phyloP scores from a whole-genome alignment of 2,797 vertebrate genomes.

The Sebastes diploproa region DNA sequence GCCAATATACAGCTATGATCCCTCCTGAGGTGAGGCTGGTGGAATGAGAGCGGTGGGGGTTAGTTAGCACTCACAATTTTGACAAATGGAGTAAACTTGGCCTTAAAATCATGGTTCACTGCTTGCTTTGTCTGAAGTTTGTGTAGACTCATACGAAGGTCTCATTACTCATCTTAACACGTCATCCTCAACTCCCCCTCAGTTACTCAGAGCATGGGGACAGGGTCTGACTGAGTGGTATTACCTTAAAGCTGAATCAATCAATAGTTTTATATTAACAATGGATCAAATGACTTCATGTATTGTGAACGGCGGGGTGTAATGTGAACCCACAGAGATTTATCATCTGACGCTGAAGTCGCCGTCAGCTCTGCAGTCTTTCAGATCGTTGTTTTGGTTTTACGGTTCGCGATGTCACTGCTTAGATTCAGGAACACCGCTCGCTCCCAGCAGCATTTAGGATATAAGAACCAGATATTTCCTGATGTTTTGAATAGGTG shows the following conservation, averaged over 20 bases:
- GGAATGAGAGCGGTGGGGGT: conserved; percentile 53
- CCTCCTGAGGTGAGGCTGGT: conserved; percentile 65
- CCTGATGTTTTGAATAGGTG: not conserved
- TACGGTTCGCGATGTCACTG: not conserved
- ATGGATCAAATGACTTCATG: not conserved
- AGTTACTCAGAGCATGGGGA: not conserved
- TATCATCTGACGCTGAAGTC: not conserved
- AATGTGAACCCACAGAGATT: not conserved
- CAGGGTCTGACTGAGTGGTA: not conserved
- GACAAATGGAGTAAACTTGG: conserved; percentile 44
- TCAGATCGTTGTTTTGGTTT: not conserved
- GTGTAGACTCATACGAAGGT: conserved; percentile 1
- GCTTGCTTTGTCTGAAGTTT: conserved; percentile 17
- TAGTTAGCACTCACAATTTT: conserved; percentile 22
- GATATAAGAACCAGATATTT: not conserved
- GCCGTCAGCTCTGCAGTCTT: not conserved
- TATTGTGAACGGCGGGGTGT: not conserved
- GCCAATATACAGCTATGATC: conserved; percentile 68
- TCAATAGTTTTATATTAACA: not conserved
- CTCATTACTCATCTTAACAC: conserved; percentile 32
- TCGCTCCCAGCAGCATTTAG: too few species aligned
- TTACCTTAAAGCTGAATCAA: not conserved
- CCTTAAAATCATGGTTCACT: not conserved
- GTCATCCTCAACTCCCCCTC: not conserved
- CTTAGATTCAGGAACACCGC: not conserved